Conservation (phyloP, 1,140 invertebrate genomes). For the Drosophila miranda region DNA sequence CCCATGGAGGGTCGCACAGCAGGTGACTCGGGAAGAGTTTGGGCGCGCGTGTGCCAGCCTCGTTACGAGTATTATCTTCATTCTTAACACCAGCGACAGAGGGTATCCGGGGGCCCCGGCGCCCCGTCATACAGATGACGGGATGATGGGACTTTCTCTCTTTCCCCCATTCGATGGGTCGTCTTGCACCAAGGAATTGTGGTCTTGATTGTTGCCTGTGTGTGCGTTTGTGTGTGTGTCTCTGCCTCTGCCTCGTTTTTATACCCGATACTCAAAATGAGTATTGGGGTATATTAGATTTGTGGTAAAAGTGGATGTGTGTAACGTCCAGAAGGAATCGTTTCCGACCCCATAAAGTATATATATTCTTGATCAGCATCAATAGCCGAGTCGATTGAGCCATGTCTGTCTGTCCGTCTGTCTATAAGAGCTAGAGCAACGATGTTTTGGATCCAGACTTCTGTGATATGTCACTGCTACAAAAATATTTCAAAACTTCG, state of each 20-base stretch:
- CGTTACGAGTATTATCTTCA: constrained; percentile 68
- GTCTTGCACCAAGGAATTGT: constrained; percentile 50
- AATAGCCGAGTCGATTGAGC: too few species aligned
- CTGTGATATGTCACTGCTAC: too few species aligned
- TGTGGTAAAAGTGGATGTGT: too few species aligned
- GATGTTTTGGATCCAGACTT: too few species aligned
- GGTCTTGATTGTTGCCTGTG: constrained; percentile 60
- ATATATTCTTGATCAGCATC: too few species aligned
- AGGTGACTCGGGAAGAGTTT: constrained; percentile 65
- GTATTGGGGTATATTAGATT: too few species aligned
- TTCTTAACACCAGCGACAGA: constrained; percentile 67
- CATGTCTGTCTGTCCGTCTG: too few species aligned
- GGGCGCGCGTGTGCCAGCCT: constrained; percentile 64
- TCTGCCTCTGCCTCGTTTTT: constrained; percentile 49
- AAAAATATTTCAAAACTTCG: too few species aligned
- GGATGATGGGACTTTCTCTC: constrained; percentile 49
- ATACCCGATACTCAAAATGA: too few species aligned
- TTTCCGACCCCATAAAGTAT: too few species aligned
- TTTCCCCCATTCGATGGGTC: constrained; percentile 13
- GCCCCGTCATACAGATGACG: constrained; percentile 51
- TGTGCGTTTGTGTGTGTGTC: constrained; percentile 12
- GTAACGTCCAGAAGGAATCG: too few species aligned
- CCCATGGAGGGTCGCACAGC: constrained; percentile 46
- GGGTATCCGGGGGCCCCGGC: not conserved
- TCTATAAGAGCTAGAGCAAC: too few species aligned